Percentiles rank a stretch among this genome's conserved stretches.
Evolutionary conservation across 2,797 vertebrate genomes (phyloP).

Genomic region (Coregonus suidteri): DNA sequence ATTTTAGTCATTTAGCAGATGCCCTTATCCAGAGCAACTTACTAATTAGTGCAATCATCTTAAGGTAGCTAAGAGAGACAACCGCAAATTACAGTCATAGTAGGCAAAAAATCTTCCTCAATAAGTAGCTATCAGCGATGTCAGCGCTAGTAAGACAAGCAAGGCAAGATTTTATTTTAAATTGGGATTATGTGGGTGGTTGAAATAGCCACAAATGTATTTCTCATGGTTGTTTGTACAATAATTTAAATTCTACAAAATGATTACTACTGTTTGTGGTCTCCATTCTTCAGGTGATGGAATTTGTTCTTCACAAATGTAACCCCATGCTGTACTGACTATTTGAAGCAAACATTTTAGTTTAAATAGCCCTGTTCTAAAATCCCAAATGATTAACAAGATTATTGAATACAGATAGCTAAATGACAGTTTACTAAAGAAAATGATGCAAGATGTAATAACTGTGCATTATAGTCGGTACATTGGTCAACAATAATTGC

Average conservation of each 20-base stretch:
- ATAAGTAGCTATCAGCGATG: too few species aligned
- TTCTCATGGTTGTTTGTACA: neutral
- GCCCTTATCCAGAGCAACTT: too few species aligned
- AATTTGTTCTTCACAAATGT: neutral
- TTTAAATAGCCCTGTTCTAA: neutral
- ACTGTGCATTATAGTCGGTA: neutral
- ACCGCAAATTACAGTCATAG: too few species aligned
- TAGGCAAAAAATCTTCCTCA: too few species aligned
- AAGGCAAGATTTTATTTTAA: neutral
- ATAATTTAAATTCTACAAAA: neutral
- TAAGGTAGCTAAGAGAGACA: too few species aligned
- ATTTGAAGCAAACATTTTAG: neutral
- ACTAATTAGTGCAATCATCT: too few species aligned
- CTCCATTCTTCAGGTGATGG: too few species aligned
- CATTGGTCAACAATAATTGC: neutral
- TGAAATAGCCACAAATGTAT: neutral
- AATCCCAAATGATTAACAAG: neutral
- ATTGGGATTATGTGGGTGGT: neutral
- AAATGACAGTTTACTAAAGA: neutral
- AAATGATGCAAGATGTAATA: too few species aligned
- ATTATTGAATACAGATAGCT: neutral
- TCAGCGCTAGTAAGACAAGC: neutral
- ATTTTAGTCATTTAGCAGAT: too few species aligned
- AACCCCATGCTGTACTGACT: neutral
- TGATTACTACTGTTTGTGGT: neutral